Conservation (phyloP, 2,797 vertebrate genomes). For the Acipenser oxyrinchus region DNA sequence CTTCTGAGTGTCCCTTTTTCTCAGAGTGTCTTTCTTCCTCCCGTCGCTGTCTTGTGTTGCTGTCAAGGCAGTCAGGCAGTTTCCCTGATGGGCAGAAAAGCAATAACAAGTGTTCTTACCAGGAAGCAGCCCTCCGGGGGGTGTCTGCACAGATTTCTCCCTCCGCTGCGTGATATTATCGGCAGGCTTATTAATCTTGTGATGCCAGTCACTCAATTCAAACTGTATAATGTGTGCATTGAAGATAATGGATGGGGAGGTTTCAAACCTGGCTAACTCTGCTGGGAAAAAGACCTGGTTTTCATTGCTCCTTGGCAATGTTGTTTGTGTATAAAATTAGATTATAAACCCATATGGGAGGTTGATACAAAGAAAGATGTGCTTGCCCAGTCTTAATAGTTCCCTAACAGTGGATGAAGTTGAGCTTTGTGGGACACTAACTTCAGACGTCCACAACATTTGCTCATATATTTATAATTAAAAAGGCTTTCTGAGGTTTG, state of each 20-base stretch:
- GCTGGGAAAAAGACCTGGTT: not conserved
- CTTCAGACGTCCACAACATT: too few relatives aligned
- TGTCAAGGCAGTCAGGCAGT: not conserved
- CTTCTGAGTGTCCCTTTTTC: not conserved
- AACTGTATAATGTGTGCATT: not conserved
- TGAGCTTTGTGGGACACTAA: too few relatives aligned
- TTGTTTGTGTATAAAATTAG: too few relatives aligned
- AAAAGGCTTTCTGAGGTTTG: too few relatives aligned
- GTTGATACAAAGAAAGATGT: too few relatives aligned
- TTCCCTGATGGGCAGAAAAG: not conserved
- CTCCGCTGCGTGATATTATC: slow-evolving; percentile 7
- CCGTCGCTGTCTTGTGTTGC: not conserved
- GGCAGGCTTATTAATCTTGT: slow-evolving; percentile 12
- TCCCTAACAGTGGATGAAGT: too few relatives aligned
- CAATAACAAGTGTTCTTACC: slow-evolving; percentile 2
- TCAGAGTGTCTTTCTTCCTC: not conserved
- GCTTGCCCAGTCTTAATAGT: too few relatives aligned
- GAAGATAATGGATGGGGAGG: not conserved
- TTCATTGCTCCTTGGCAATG: not conserved
- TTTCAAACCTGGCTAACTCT: not conserved
- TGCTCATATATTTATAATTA: too few relatives aligned
- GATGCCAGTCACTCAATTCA: slow-evolving; percentile 4
- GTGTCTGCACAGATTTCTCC: not conserved
- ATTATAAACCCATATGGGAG: too few relatives aligned
- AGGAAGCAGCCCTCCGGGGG: slow-evolving; percentile 7